Conservation (phyloP, 2,113 vertebrate genomes). For the Gavialis gangeticus region DNA sequence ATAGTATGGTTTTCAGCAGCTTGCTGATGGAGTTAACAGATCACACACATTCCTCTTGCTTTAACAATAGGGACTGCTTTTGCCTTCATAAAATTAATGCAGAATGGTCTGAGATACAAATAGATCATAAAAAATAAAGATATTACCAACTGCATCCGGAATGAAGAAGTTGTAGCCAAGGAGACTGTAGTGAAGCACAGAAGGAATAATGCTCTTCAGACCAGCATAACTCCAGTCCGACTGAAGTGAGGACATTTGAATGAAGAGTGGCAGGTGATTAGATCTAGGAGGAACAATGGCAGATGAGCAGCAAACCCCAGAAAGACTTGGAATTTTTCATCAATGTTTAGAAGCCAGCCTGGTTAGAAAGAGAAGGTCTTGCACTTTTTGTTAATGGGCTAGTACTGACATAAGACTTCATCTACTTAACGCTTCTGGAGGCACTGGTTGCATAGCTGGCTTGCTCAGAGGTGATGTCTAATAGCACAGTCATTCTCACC, state of each 20-base stretch:
- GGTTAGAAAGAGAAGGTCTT: too few relatives aligned
- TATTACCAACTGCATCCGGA: constrained; percentile 91
- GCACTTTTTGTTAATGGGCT: too few relatives aligned
- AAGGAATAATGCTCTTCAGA: constrained; percentile 89
- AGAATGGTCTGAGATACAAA: neutral
- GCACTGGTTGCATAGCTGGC: too few relatives aligned
- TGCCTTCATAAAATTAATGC: neutral
- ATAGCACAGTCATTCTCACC: too few relatives aligned
- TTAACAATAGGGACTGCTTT: neutral
- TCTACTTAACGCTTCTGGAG: too few relatives aligned
- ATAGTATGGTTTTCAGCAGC: neutral
- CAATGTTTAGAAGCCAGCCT: neutral
- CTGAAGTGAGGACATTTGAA: constrained; percentile 83
- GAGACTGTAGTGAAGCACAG: constrained; percentile 90
- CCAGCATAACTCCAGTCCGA: constrained; percentile 88
- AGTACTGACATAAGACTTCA: too few relatives aligned
- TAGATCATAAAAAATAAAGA: neutral
- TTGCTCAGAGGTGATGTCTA: too few relatives aligned
- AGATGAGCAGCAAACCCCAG: neutral
- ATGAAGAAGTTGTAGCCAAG: constrained; percentile 94
- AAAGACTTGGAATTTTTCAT: neutral
- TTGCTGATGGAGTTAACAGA: neutral
- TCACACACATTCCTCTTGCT: neutral
- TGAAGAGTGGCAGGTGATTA: constrained; percentile 85
- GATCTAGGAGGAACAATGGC: constrained; percentile 73